These are phyloP conservation scores for Tarsius wallacei DNA, from an alignment of 2,797 vertebrate species.

Conservation along the genomic window DNA sequence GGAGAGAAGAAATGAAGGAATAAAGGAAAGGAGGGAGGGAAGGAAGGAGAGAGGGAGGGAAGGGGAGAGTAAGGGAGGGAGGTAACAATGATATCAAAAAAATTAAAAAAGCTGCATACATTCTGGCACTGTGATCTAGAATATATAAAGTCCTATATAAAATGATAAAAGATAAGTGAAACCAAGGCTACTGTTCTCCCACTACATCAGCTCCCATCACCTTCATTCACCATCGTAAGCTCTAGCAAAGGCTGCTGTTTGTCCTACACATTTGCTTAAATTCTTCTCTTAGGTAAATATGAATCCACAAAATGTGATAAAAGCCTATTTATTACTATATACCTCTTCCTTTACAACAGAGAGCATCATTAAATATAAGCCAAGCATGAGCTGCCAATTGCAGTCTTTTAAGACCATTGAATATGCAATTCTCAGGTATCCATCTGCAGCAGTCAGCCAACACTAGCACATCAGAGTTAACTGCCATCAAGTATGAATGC, in stretches of 20 bases:
- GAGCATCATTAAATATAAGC: not conserved
- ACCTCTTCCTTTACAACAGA: not conserved
- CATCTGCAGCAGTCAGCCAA: not conserved
- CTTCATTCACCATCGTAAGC: not conserved
- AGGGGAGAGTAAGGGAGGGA: not conserved
- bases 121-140: not conserved
- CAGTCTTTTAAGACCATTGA: not conserved
- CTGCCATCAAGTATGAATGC: not conserved
- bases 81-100: too few species aligned
- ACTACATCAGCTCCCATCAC: not conserved
- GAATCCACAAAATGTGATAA: not conserved
- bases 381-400: not conserved
- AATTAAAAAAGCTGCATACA: not conserved
- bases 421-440: not conserved
- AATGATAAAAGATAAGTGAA: not conserved
- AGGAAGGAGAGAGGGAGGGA: too few species aligned
- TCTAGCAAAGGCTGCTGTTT: not conserved
- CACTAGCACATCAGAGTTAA: not conserved
- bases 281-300: not conserved
- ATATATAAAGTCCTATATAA: not conserved
- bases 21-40: not conserved
- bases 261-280: not conserved
- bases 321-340: not conserved
- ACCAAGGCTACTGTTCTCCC: not conserved
- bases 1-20: not conserved